A percentile compares a stretch with the other conserved stretches of the same genome.
These are phyloP conservation scores for Dromius quadrimaculatus DNA, from an alignment of 2,888 invertebrate species.

Conservation along the genomic window DNA sequence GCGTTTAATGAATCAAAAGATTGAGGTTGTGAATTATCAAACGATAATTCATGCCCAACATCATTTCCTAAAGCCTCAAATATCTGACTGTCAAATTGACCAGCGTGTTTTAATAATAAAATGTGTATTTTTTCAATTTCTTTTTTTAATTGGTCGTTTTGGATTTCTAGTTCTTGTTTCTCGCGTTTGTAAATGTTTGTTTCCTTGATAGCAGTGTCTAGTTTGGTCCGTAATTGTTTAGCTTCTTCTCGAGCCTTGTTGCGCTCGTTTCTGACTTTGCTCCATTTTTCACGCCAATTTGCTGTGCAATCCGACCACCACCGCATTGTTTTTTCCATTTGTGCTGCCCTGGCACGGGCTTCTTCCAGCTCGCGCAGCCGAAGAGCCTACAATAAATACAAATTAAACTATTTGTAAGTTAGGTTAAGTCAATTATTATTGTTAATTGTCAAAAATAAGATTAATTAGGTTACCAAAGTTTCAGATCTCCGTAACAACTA, in stretches of 20 bases:
- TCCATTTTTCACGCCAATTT: conserved; percentile 97
- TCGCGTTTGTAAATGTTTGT: conserved; percentile 80
- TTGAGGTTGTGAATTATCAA: conserved; percentile 54
- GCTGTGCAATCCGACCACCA: conserved; percentile 99
- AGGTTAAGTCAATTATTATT: too few species aligned
- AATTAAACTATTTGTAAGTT: too few species aligned
- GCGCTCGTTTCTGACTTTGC: conserved; percentile 91
- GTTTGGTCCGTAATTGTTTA: conserved; percentile 82
- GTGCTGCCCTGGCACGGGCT: conserved; percentile 91
- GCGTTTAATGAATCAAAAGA: conserved; percentile 60
- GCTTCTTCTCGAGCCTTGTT: conserved; percentile 94
- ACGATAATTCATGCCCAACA: conserved; percentile 41
- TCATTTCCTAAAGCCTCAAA: conserved; percentile 67
- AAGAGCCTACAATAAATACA: conserved; percentile 67
- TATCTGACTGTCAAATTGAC: conserved; percentile 74
- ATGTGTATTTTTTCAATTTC: conserved; percentile 85
- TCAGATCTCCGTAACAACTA: too few species aligned
- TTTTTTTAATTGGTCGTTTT: conserved; percentile 80
- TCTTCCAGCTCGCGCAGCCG: conserved; percentile 90
- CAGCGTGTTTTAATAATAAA: conserved; percentile 76
- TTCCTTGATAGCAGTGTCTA: conserved; percentile 84
- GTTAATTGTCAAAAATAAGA: too few species aligned
- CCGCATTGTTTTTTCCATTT: conserved; percentile 99
- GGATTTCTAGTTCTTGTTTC: conserved; percentile 81
- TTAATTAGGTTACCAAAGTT: too few species aligned